Evolutionary conservation across 2,888 invertebrate species (phyloP), one percentile per base, ranked within the genome.

Genomic region (Ochlodes sylvanus): DNA sequence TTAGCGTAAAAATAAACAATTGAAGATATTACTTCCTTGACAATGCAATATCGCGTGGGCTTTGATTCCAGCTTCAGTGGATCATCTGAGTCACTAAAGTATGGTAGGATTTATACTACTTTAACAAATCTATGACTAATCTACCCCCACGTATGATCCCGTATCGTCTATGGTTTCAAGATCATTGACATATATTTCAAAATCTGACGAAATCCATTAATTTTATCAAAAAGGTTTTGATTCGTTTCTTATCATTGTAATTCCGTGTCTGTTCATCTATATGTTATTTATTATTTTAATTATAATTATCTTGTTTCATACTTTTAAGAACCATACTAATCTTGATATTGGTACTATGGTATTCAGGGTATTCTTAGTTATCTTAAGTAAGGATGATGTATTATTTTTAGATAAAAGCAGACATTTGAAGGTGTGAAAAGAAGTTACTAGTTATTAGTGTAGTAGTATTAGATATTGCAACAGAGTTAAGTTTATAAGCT

Each of bases 91-190:
- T 85, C 84, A 80, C 74, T 67, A 62, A 71, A 47, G 62, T 71
- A 67, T 52, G 52, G 52, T 77, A 79, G 79, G 78, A 81, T 79
- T 78, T 79, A 77, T 71, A 72, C 72, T 71, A 72, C 76, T 71
- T 75, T 17, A 75, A 77, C 78, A 79, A 77, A 71, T 74, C 75
- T 80, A 78, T 86, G 85, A 81, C 80, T 83, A 85, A 85, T 79
- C 74, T 80, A 79, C 81, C 82, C 77, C 80, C 82, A 78, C 67
- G 61, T 64, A 61, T 21, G 42, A 38, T 50, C 19, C n/a, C 7
- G 7, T 15, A 42, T 19, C 38, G 21, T 42, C 55, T 27, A 54
- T 32, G 38, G 17, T 21, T 19, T 42, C 38, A 34, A 32, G 32
- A 47, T 21, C n/a, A 54, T 63, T 54, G 1, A 10, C n/a, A 54